A percentile compares a stretch with the other conserved stretches of the same genome.
These are phyloP conservation scores for Montipora cactus DNA, from an alignment of 64 coral and sea anemone genomes.

Conservation along the genomic window DNA sequence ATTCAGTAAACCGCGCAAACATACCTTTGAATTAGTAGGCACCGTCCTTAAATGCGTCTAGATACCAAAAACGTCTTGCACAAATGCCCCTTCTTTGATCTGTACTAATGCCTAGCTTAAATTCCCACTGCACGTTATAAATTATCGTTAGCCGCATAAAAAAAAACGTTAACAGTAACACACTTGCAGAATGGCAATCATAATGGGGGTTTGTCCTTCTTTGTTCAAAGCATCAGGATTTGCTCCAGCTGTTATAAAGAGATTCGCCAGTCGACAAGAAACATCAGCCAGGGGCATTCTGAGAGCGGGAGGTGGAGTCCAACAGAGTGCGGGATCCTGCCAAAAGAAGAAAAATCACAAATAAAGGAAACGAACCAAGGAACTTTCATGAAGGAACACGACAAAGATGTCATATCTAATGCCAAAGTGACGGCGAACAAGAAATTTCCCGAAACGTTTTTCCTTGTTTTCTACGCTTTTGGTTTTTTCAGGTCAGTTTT, in stretches of 20 bases:
- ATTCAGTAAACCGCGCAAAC: too few relatives aligned
- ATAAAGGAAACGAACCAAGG: neutral
- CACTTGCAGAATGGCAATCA: slow-evolving; percentile 89
- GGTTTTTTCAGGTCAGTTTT: too few relatives aligned
- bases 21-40: too few relatives aligned
- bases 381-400: neutral
- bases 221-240: slow-evolving; percentile 68
- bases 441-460: too few relatives aligned
- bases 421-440: too few relatives aligned
- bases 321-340: slow-evolving; percentile 17
- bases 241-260: slow-evolving; percentile 68
- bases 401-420: neutral
- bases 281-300: slow-evolving; percentile 44
- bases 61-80: too few relatives aligned
- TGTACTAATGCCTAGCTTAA: neutral
- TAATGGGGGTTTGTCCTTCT: slow-evolving; percentile 77
- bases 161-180: neutral
- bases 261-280: slow-evolving; percentile 34
- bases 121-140: neutral
- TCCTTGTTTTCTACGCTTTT: too few relatives aligned
- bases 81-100: too few relatives aligned
- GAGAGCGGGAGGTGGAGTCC: slow-evolving; percentile 47
- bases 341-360: neutral
- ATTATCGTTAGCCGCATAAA: neutral
- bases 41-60: too few relatives aligned